Base-by-base conservation (phyloP, 2,888 invertebrate genomes). In the Rhaphigaster nebulosa region DNA sequence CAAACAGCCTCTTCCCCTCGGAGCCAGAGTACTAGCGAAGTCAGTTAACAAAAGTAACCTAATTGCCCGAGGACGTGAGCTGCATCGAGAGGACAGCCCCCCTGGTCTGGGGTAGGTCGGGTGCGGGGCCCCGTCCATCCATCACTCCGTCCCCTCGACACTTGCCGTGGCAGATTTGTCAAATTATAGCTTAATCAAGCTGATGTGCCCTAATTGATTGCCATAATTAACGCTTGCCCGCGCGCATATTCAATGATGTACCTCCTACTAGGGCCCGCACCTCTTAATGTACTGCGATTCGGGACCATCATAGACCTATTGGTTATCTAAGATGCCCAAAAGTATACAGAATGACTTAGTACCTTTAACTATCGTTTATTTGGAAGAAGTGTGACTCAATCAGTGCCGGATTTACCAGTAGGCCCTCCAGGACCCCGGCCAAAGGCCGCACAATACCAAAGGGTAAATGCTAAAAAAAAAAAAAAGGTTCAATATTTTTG, bases 101-200 rank as follows among this genome's bases (percentile, higher is more conserved):
- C 6, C 3, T 1, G 34, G 1, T 8, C 13, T 2, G 70, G 38
- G 38, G 34, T 76, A 38, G 34, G 70, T 34, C 34, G 70, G 70
- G 20, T 20, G 29, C 29, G 65, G 34, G 15, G 38, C 13, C 0
- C 4, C n/a, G 70, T 10, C 34, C 23, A 38, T 76, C 34, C 70
- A 76, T 76, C 34, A 38, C 70, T 6, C 34, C 15, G 38, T 0
- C 65, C 70, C 70, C 70, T 38, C 70, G 20, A 8, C 70, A 76
- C 70, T 38, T 29, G 29, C 13, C 4, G 3, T 10, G 34, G 8
- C 70, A 76, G 65, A 65, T 65, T 76, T 76, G 70, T 76, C 70
- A 76, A 76, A 76, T 76, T 76, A 76, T 76, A 20, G 34, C 70
- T 38, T 76, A 76, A 76, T 76, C 70, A 76, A 76, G 34, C 38